Conservation (phyloP, 2,113 vertebrate species). For the Chloroceryle aenea region DNA sequence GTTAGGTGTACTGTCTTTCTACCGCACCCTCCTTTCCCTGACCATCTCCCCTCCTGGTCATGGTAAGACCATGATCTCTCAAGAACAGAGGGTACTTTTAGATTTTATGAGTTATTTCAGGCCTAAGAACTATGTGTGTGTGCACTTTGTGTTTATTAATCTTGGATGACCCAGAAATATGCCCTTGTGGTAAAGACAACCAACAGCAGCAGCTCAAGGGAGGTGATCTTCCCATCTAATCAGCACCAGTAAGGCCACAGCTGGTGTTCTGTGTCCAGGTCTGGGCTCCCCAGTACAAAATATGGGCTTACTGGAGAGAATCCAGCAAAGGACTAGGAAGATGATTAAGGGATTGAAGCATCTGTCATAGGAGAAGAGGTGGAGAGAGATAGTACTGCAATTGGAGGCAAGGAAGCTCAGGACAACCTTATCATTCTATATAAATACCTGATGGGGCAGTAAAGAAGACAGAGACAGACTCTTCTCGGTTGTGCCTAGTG, state of each 20-base stretch:
- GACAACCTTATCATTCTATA: background rate
- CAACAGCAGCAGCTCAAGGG: background rate
- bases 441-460: background rate
- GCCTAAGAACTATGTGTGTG: background rate
- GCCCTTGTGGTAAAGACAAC: background rate
- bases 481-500: background rate
- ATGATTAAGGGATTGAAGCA: background rate
- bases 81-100: background rate
- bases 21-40: background rate
- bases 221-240: background rate
- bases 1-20: background rate
- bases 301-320: background rate
- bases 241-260: background rate
- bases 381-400: background rate
- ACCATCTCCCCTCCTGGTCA: background rate
- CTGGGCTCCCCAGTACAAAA: background rate
- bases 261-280: background rate
- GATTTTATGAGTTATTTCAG: background rate
- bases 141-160: background rate
- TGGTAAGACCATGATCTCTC: background rate
- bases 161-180: background rate
- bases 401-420: background rate
- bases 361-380: background rate
- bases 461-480: background rate
- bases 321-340: background rate